These are phyloP conservation scores for Cerceris rybyensis DNA, from an alignment of 2,888 invertebrate species.

Conservation along the genomic window DNA sequence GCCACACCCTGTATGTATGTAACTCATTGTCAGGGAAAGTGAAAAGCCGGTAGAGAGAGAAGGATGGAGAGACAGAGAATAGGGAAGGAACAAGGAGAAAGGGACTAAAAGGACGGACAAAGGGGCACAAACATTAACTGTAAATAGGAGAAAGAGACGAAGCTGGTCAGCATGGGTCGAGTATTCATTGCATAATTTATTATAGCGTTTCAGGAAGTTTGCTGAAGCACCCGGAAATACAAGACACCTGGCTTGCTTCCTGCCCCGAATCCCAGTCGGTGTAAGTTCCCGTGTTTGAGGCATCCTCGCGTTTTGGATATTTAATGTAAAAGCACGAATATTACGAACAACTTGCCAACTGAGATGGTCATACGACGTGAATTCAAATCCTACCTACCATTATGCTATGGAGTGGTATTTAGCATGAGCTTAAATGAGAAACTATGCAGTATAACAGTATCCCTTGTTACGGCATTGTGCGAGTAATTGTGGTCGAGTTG, in stretches of 20 bases:
- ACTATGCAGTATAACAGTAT: constrained; percentile 28
- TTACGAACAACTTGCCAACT: constrained; percentile 13
- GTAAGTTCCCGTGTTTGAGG: background rate
- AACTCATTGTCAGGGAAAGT: background rate
- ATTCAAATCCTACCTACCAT: constrained; percentile 32
- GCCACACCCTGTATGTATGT: no score
- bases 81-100: background rate
- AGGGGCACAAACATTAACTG: background rate
- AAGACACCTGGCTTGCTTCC: constrained; percentile 21
- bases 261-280: background rate
- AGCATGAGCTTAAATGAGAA: constrained; percentile 25
- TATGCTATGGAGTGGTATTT: constrained; percentile 9
- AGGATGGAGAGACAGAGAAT: constrained; percentile 2
- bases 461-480: constrained; percentile 10
- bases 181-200: constrained; percentile 53
- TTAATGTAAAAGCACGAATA: constrained; percentile 16
- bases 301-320: background rate
- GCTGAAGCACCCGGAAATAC: constrained; percentile 38
- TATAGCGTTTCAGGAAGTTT: constrained; percentile 43
- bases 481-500: constrained; percentile 11
- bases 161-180: constrained; percentile 17
- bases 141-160: constrained; percentile 8
- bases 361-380: constrained; percentile 28
- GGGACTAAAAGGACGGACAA: background rate
- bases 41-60: background rate